Evolutionary conservation across 2,113 vertebrate genomes (phyloP), one percentile per base, ranked within the genome.

Genomic region (Apteryx owenii): DNA sequence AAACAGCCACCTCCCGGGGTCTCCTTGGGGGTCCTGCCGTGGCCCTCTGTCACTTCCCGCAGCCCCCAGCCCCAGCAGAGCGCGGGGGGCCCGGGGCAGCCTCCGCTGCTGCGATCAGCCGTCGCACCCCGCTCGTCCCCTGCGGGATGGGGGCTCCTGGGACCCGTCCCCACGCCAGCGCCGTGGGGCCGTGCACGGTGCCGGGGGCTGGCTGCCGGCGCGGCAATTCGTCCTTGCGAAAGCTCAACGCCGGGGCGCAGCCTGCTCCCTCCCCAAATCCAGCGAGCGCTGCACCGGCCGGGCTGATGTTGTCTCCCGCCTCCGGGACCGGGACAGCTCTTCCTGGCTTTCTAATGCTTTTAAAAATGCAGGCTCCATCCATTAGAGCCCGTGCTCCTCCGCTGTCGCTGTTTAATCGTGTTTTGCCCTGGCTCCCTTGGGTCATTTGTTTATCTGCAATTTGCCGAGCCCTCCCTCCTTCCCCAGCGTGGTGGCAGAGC

Each of bases 401-500:
- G 53, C 62, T 2, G 0, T 84, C 19, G 0, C 85, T 89, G 75
- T 94, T 81, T 65, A 65, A 62, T 44, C 69, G 60, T 60, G 75
- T 48, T 51, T 94, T 90, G 70, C 83, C 62, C 25, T 12, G 1
- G 26, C 78, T 95, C 94, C 85, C 89, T 66, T 75, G 94, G 75
- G 83, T 68, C 82, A 64, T 85, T 6, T 92, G 86, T 95, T 95
- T 96, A 88, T 88, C 77, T 95, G n/a, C 76, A 84, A 38, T 95
- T 93, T 92, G 68, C 78, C 90, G 94, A 89, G 85, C 64, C 51
- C 60, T 93, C 70, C 82, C 71, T 91, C 51, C 77, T 93, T 91
- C 89, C 92, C 95, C 40, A 51, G 72, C 31, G 85, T 68, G 28
- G 48, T 89, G 42, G 61, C 93, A 71, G 92, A 96, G 80, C 58